Percentiles rank a stretch among this genome's conserved stretches.
phyloP scores from a whole-genome alignment of 2,797 vertebrate species.

The Cichlasoma orientale region DNA sequence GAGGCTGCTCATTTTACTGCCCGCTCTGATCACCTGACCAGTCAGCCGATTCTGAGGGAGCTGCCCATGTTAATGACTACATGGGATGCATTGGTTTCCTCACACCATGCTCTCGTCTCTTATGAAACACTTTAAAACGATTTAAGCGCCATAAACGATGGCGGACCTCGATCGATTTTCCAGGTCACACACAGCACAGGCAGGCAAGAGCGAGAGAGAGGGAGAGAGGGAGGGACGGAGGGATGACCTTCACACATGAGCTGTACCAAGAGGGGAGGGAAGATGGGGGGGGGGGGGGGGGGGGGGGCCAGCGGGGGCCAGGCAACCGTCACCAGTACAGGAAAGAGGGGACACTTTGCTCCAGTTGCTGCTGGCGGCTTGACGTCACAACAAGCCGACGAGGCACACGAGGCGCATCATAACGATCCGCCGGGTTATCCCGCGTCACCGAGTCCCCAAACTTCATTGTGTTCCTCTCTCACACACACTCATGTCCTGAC shows the following conservation, averaged over 20 bases:
- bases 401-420: constrained; percentile 2
- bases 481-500: background rate
- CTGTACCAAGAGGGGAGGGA: constrained; percentile 13
- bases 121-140: background rate
- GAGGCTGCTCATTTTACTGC: background rate
- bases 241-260: constrained; percentile 74
- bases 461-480: background rate
- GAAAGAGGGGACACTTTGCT: constrained; percentile 39
- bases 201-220: background rate
- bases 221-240: background rate
- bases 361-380: constrained; percentile 6
- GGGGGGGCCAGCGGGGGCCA: constrained; percentile 45
- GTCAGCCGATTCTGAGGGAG: background rate
- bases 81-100: background rate
- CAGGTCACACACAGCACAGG: background rate
- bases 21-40: background rate
- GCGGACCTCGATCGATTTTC: background rate
- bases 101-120: background rate
- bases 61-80: background rate
- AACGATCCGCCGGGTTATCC: background rate
- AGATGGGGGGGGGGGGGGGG: constrained; percentile 6
- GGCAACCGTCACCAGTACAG: constrained; percentile 62
- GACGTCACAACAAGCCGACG: constrained; percentile 32
- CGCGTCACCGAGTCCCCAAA: background rate
- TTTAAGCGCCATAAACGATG: background rate